These are phyloP conservation scores for Crocidura indochinensis DNA, from an alignment of 2,797 vertebrate genomes.

Conservation along the genomic window DNA sequence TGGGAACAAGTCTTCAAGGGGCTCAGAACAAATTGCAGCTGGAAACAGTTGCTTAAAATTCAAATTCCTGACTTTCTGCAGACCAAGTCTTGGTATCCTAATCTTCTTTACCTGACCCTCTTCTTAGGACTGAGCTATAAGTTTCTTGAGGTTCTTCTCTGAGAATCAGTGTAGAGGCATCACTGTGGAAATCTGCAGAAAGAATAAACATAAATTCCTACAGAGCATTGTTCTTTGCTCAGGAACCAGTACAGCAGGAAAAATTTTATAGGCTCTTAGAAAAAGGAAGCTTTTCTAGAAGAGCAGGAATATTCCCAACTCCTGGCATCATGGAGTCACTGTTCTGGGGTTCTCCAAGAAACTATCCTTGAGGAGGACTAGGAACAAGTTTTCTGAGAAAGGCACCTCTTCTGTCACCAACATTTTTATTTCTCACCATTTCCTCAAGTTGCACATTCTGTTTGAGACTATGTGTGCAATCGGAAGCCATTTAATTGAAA, in stretches of 20 bases:
- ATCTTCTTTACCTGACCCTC: constrained; percentile 78
- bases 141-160: neutral
- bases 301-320: neutral
- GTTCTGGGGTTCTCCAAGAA: neutral
- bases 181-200: constrained; percentile 5
- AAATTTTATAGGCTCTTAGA: neutral
- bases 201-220: neutral
- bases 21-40: constrained; percentile 58
- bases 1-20: constrained; percentile 6
- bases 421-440: neutral
- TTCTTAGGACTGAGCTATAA: neutral
- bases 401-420: neutral
- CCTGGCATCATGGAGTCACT: neutral
- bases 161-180: neutral
- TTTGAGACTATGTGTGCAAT: neutral
- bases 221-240: neutral
- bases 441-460: neutral
- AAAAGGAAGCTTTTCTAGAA: neutral
- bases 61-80: constrained; percentile 57
- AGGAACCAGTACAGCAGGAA: neutral
- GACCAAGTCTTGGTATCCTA: constrained; percentile 65
- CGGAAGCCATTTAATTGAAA: constrained; percentile 24
- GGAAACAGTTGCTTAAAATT: constrained; percentile 57
- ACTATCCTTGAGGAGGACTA: neutral
- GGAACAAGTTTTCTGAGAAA: neutral